Percentiles rank a stretch among this genome's conserved stretches.
These are phyloP conservation scores for Formica aserva DNA, from an alignment of 2,888 invertebrate species.

Conservation along the genomic window DNA sequence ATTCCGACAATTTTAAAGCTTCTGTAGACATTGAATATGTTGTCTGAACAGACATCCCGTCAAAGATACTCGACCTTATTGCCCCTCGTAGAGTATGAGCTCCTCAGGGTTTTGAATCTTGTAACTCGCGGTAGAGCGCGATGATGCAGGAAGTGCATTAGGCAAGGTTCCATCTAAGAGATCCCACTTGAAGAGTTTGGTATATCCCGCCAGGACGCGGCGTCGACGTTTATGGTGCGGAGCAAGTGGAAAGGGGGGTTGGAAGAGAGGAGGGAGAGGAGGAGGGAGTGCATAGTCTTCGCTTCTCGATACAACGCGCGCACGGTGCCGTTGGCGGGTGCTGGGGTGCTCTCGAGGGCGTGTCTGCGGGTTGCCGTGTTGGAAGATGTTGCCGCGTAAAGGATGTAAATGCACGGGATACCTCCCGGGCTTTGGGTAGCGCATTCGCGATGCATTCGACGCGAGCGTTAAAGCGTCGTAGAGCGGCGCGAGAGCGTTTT, in stretches of 20 bases:
- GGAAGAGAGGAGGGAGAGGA: background rate
- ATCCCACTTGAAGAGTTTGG: constrained; percentile 67
- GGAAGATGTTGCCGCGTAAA: constrained; percentile 56
- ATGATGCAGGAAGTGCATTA: constrained; percentile 77
- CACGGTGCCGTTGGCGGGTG: constrained; percentile 33
- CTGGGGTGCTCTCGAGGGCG: constrained; percentile 47
- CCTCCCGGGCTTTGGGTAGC: constrained; percentile 63
- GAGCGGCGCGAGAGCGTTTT: constrained; percentile 10
- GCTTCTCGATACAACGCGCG: constrained; percentile 45
- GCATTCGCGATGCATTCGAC: constrained; percentile 59
- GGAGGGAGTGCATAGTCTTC: constrained; percentile 56
- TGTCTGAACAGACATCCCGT: constrained; percentile 52
- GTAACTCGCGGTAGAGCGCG: constrained; percentile 64
- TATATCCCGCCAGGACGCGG: constrained; percentile 62
- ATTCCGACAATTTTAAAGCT: constrained; percentile 32
- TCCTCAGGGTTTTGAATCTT: constrained; percentile 66
- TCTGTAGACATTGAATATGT: constrained; percentile 21
- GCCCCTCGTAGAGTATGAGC: constrained; percentile 53
- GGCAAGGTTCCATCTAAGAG: constrained; percentile 72
- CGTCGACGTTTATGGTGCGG: constrained; percentile 52
- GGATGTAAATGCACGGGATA: constrained; percentile 68
- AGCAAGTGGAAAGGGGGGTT: constrained; percentile 14
- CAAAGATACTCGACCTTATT: constrained; percentile 53
- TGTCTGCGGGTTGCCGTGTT: constrained; percentile 54
- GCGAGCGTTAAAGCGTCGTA: constrained; percentile 46